Percentiles rank a stretch among this genome's conserved stretches.
phyloP scores from a whole-genome alignment of 1,140 invertebrate genomes.

The Hycleus cichorii region DNA sequence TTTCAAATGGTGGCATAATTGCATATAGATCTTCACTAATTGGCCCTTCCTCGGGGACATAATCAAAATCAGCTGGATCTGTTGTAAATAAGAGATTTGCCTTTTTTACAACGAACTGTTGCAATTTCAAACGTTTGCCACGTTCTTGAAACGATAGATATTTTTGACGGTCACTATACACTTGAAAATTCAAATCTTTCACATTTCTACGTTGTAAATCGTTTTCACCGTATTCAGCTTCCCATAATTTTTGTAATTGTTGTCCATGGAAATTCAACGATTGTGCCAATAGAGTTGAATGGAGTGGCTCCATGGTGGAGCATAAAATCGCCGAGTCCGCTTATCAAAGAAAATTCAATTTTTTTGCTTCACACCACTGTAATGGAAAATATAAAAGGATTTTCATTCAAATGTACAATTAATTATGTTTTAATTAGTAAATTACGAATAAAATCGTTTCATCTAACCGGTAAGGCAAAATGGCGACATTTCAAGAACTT shows the following conservation, averaged over 20 bases:
- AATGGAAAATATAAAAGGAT: neutral
- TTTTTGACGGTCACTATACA: conserved; percentile 71
- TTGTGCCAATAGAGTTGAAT: conserved; percentile 60
- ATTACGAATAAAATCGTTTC: neutral
- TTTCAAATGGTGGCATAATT: conserved; percentile 78
- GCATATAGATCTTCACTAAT: conserved; percentile 62
- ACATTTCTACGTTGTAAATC: conserved; percentile 61
- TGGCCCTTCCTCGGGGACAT: conserved; percentile 37
- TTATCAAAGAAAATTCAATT: neutral
- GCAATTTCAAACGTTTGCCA: conserved; percentile 70
- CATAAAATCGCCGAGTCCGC: neutral
- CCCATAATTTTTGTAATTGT: conserved; percentile 78
- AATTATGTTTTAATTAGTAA: neutral
- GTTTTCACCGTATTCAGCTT: conserved; percentile 66
- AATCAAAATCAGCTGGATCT: conserved; percentile 28
- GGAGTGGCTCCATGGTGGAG: conserved; percentile 43
- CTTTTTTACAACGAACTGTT: conserved; percentile 76
- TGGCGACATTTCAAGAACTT: no score
- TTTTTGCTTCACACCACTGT: neutral
- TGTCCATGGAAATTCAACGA: conserved; percentile 77
- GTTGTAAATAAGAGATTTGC: conserved; percentile 58
- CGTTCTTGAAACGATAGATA: conserved; percentile 70
- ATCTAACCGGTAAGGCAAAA: no score
- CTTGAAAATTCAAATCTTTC: conserved; percentile 60
- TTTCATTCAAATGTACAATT: neutral